Percentiles rank a stretch among this genome's conserved stretches.
Evolutionary conservation across 2,888 invertebrate genomes (phyloP).

Genomic region (Dicycla oo): DNA sequence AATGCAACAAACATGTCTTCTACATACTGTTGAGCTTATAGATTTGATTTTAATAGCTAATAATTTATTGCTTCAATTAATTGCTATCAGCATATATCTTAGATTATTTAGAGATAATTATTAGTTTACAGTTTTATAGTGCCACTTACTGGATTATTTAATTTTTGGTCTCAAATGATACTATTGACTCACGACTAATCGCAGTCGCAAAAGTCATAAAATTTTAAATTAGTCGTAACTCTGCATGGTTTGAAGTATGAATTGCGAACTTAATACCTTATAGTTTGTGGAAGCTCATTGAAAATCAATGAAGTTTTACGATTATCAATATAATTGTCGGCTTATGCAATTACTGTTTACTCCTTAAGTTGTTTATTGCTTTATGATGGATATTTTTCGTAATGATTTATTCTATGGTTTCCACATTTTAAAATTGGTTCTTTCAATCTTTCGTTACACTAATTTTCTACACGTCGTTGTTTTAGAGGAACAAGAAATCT

Average conservation of each 20-base stretch:
- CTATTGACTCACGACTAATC: constrained; percentile 26
- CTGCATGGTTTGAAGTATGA: constrained; percentile 53
- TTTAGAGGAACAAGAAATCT: no score
- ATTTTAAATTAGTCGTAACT: constrained; percentile 55
- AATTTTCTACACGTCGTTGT: neutral
- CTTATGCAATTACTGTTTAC: constrained; percentile 55
- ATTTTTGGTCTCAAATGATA: neutral
- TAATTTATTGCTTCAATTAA: constrained; percentile 20
- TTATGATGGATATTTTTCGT: neutral
- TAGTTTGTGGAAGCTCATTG: constrained; percentile 73
- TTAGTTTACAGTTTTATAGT: neutral
- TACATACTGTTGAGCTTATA: neutral
- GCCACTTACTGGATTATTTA: neutral
- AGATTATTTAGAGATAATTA: neutral
- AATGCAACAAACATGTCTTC: neutral
- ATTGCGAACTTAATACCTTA: constrained; percentile 66
- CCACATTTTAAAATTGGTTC: neutral
- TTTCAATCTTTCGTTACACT: neutral
- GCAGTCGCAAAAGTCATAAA: constrained; percentile 4
- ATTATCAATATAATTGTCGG: constrained; percentile 59
- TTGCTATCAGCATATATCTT: constrained; percentile 4
- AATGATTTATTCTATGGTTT: neutral
- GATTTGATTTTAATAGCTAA: neutral
- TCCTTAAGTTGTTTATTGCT: constrained; percentile 46
- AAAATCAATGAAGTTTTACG: constrained; percentile 73